Percentiles rank a stretch among this genome's conserved stretches.
Evolutionary conservation across 2,888 invertebrate genomes (phyloP).

Genomic region (Parasteatoda lunata): DNA sequence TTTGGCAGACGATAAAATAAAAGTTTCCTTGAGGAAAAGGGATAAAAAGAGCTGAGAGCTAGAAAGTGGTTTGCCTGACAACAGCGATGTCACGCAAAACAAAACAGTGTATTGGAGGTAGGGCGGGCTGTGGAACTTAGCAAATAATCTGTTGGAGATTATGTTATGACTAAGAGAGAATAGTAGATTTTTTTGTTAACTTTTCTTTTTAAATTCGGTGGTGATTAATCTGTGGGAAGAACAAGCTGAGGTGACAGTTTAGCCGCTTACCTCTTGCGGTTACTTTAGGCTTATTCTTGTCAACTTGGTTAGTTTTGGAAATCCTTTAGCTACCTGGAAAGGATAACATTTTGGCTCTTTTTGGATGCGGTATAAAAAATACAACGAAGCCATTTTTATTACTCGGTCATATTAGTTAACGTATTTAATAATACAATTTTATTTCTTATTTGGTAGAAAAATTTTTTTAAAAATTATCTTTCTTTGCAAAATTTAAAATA

Average conservation of each 20-base stretch:
- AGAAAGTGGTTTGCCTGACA: conserved; percentile 3
- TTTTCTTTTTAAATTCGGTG: neutral
- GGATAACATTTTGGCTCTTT: conserved; percentile 34
- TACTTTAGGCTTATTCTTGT: conserved; percentile 6
- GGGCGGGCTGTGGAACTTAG: neutral
- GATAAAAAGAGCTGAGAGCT: neutral
- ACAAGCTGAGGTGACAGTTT: neutral
- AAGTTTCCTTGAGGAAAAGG: neutral
- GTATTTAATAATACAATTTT: too few species aligned
- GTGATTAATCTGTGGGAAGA: neutral
- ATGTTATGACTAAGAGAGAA: neutral
- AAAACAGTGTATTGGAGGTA: neutral
- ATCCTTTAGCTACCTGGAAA: conserved; percentile 28
- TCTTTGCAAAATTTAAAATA: too few species aligned
- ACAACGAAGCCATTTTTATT: neutral
- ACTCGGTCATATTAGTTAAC: too few species aligned
- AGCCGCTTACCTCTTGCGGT: neutral
- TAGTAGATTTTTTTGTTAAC: neutral
- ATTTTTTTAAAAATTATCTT: too few species aligned
- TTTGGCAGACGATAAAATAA: neutral
- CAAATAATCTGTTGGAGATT: neutral
- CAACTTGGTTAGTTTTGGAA: conserved; percentile 28
- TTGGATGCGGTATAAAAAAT: neutral
- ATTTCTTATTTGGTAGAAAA: too few species aligned
- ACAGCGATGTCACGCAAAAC: conserved; percentile 1